Conservation (phyloP, 2,797 vertebrate species). For the Rhinichthys osculus region DNA sequence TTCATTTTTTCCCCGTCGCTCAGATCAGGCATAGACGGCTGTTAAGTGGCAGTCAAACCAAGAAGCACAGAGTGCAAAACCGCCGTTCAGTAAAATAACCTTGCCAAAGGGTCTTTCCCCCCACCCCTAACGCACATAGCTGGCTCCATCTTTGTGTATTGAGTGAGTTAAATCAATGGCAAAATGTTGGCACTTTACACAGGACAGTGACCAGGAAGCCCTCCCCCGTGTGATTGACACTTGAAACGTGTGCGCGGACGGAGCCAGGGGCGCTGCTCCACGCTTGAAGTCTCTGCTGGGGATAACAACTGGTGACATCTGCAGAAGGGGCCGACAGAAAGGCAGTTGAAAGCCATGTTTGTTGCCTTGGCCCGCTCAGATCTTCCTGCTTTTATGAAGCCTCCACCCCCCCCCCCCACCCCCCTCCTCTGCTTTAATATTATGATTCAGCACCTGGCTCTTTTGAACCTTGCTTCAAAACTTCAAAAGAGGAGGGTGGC, state of each 20-base stretch:
- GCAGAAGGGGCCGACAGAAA: constrained; percentile 97
- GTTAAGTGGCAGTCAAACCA: constrained; percentile 85
- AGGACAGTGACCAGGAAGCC: constrained; percentile 98
- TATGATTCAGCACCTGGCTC: constrained; percentile 93
- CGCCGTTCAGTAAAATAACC: constrained; percentile 90
- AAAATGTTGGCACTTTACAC: constrained; percentile 98
- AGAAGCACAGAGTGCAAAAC: constrained; percentile 74
- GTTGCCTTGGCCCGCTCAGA: constrained; percentile 90
- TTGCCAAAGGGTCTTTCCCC: constrained; percentile 98
- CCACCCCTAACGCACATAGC: constrained; percentile 82
- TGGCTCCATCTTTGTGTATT: constrained; percentile 94
- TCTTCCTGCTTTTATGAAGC: constrained; percentile 87
- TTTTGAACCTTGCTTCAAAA: constrained; percentile 94
- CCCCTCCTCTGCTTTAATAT: constrained; percentile 85
- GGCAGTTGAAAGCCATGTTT: constrained; percentile 98
- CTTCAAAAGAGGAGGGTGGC: constrained; percentile 90
- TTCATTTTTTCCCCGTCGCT: constrained; percentile 64
- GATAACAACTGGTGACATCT: constrained; percentile 99
- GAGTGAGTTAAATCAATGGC: constrained; percentile 97
- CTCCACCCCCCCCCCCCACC: constrained; percentile 72
- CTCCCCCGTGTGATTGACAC: constrained; percentile 99
- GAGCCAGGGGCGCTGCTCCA: constrained; percentile 98
- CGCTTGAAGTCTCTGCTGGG: constrained; percentile 96
- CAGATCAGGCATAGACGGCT: constrained; percentile 78
- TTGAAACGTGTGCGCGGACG: constrained; percentile 98